Base-by-base conservation (phyloP, 2,888 invertebrate species). In the Oligia latruncula region DNA sequence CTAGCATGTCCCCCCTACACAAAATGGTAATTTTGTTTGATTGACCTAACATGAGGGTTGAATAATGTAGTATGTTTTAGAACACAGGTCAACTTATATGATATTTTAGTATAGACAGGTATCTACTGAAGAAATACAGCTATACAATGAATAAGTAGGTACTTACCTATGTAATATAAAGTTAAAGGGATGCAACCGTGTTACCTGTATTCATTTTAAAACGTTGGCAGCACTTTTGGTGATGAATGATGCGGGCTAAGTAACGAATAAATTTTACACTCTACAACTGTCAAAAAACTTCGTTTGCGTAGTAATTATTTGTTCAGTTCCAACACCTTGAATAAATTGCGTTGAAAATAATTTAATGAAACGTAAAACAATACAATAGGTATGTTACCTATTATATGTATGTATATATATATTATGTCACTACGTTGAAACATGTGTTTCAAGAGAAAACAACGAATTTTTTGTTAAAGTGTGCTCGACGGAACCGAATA, bases 1-100 rank as follows among this genome's bases (percentile, higher is more conserved):
- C 70, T 65, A 65, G n/a, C 40, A 29, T 23, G 66, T 60, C 67
- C 74, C 29, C 29, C 46, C 8, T 80, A 52, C 46, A 74, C n/a
- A 75, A 75, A 64, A 82, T 80, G 74, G 58, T 71, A 82, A 74
- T 80, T 70, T 72, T 71, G 49, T 65, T 43, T 79, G 79, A 83
- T 78, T 81, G 75, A 77, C 68, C 29, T 67, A 77, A 85, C 73
- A 72, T 66, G 79, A 71, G 72, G 71, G 68, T 78, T 64, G 76
- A 74, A 82, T 83, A 60, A 29, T 68, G 70, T 68, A 67, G 64
- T 60, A 40, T 55, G 60, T 75, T 65, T 78, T 66, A 35, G 35
- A 73, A 72, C n/a, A 35, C 17, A 55, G n/a, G 40, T 29, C 35
- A 20, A 58, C 6, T 70, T 40, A 20, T 11, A 52, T 55, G 13